These are phyloP conservation scores for Mastacembelus armatus DNA, from an alignment of 2,797 vertebrate genomes.

Conservation along the genomic window DNA sequence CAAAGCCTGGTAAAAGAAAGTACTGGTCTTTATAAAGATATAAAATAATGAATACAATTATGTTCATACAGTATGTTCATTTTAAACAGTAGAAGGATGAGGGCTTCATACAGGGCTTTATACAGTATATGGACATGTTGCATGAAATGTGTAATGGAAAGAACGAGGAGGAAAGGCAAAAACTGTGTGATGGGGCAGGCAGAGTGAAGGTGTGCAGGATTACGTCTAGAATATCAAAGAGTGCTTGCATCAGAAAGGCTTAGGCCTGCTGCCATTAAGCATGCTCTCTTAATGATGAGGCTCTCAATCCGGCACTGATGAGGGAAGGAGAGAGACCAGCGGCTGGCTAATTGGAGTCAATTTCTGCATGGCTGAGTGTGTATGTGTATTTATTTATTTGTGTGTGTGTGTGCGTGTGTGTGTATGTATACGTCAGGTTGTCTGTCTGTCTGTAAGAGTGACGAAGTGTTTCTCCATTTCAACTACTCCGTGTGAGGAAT, in stretches of 20 bases:
- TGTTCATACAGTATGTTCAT: too few relatives aligned
- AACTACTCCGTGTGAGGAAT: slow-evolving; percentile 47
- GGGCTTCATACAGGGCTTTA: too few relatives aligned
- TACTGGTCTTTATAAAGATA: not conserved
- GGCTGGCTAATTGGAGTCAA: slow-evolving; percentile 76
- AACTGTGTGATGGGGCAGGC: slow-evolving; percentile 19
- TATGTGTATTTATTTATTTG: slow-evolving; percentile 11
- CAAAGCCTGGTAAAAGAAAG: not conserved
- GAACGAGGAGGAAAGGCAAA: slow-evolving; percentile 19
- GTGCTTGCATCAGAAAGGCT: slow-evolving; percentile 61
- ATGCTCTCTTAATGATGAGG: slow-evolving; percentile 78
- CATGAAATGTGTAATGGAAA: slow-evolving; percentile 36
- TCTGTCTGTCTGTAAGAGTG: slow-evolving; percentile 25
- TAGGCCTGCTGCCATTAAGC: slow-evolving; percentile 69
- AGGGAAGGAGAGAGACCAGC: slow-evolving; percentile 64
- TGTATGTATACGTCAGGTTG: slow-evolving; percentile 1
- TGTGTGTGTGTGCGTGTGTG: slow-evolving; percentile 13
- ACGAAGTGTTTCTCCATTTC: slow-evolving; percentile 30
- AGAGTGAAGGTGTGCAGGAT: slow-evolving; percentile 58
- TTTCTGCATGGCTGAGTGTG: slow-evolving; percentile 63
- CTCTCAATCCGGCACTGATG: slow-evolving; percentile 70
- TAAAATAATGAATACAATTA: not conserved
- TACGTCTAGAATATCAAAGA: slow-evolving; percentile 80
- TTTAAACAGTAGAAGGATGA: not conserved
- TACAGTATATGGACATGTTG: too few relatives aligned